These are phyloP conservation scores for Peromyscus leucopus DNA, from an alignment of 2,113 vertebrate genomes.

Conservation along the genomic window DNA sequence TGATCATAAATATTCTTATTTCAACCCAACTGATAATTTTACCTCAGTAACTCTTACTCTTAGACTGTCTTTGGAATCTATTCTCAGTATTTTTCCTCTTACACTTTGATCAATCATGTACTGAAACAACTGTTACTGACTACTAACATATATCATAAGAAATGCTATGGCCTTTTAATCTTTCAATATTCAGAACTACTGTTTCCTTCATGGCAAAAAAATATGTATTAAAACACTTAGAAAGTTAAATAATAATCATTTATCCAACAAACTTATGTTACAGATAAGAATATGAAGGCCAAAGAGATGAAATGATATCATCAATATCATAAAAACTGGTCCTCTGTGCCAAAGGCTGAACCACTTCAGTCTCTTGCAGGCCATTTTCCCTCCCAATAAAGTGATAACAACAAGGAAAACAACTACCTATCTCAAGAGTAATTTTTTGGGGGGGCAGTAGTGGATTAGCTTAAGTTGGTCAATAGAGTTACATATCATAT, in stretches of 20 bases:
- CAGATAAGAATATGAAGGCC: background rate
- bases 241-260: conserved; percentile 4
- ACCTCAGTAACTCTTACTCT: conserved; percentile 1
- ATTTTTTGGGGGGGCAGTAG: background rate
- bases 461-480: conserved; percentile 29
- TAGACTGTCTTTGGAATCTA: conserved; percentile 32
- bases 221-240: conserved; percentile 40
- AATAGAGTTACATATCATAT: conserved; percentile 2
- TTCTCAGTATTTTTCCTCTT: background rate
- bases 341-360: background rate
- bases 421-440: conserved; percentile 14
- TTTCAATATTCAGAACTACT: conserved; percentile 29
- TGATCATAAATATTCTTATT: conserved; percentile 10
- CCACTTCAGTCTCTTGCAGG: background rate
- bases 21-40: conserved; percentile 48
- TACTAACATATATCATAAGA: conserved; percentile 17
- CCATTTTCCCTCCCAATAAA: background rate
- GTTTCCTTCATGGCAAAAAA: conserved; percentile 33
- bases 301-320: conserved; percentile 14
- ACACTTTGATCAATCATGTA: conserved; percentile 25
- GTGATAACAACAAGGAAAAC: background rate
- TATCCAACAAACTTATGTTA: conserved; percentile 41
- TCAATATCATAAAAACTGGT: conserved; percentile 34
- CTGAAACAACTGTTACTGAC: conserved; percentile 37
- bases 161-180: conserved; percentile 50